Evolutionary conservation across 2,797 vertebrate species (phyloP).

Genomic region (Bradypodion pumilum): DNA sequence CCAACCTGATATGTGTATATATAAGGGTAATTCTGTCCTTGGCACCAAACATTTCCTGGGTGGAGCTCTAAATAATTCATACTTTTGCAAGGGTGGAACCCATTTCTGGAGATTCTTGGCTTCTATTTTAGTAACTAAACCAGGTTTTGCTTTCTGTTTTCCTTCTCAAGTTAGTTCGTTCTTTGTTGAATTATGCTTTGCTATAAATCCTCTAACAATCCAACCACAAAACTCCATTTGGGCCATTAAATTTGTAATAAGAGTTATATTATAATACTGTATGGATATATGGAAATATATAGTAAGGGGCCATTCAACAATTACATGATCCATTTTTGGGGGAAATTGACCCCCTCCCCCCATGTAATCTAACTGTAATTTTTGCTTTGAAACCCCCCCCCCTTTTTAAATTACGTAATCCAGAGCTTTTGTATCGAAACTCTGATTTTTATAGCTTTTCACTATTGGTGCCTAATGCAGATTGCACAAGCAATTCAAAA

Average conservation of each 20-base stretch:
- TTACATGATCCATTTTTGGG: too few species aligned
- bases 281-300: too few species aligned
- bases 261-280: neutral
- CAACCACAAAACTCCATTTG: conserved; percentile 6
- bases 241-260: conserved; percentile 6
- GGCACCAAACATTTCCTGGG: conserved; percentile 22
- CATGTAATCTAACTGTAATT: too few species aligned
- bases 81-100: conserved; percentile 34
- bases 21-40: conserved; percentile 11
- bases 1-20: neutral
- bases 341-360: too few species aligned
- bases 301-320: too few species aligned
- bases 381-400: too few species aligned
- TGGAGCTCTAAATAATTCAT: too few species aligned
- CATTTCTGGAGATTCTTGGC: conserved; percentile 25
- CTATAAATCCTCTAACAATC: neutral
- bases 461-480: too few species aligned
- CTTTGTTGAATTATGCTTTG: neutral
- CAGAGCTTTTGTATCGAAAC: too few species aligned
- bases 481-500: too few species aligned
- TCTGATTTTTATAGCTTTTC: too few species aligned
- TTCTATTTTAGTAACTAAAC: neutral
- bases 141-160: neutral
- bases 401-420: too few species aligned
- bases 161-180: neutral